phyloP scores from a whole-genome alignment of 1,140 invertebrate species.

The Hyphantria cunea region DNA sequence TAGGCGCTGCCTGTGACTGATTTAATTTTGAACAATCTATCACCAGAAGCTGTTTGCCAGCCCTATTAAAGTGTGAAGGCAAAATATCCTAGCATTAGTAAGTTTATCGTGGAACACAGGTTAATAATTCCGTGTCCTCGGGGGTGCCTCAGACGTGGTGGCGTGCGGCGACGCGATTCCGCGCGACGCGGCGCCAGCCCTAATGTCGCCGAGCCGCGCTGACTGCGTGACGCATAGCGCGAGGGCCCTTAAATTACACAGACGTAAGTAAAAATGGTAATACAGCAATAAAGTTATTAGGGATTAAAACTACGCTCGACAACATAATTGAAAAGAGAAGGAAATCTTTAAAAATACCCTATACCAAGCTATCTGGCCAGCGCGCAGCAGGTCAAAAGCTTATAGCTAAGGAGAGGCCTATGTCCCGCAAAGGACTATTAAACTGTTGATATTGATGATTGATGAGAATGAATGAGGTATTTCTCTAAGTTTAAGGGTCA shows the following conservation, averaged over 20 bases:
- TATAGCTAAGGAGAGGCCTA: too few species aligned
- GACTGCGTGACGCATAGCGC: conserved; percentile 4
- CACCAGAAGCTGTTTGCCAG: not conserved
- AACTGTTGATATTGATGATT: too few species aligned
- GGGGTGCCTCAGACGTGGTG: not conserved
- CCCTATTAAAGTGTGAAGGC: not conserved
- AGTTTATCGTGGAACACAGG: not conserved
- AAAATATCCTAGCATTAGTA: not conserved
- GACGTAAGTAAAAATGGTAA: not conserved
- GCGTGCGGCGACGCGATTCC: conserved; percentile 25
- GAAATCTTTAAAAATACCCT: too few species aligned
- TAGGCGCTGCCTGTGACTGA: too few species aligned
- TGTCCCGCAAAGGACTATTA: too few species aligned
- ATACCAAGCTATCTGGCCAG: too few species aligned
- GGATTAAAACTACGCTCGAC: too few species aligned
- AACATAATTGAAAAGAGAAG: too few species aligned
- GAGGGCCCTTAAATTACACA: not conserved
- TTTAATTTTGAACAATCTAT: too few species aligned
- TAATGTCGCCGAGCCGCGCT: conserved; percentile 6
- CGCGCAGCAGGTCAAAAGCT: too few species aligned
- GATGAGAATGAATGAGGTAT: too few species aligned
- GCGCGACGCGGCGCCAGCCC: conserved; percentile 26
- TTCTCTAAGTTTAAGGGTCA: not conserved
- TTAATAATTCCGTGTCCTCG: not conserved
- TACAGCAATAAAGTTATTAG: too few species aligned